Conservation (phyloP, 2,888 invertebrate species). For the Orthosia incerta region DNA sequence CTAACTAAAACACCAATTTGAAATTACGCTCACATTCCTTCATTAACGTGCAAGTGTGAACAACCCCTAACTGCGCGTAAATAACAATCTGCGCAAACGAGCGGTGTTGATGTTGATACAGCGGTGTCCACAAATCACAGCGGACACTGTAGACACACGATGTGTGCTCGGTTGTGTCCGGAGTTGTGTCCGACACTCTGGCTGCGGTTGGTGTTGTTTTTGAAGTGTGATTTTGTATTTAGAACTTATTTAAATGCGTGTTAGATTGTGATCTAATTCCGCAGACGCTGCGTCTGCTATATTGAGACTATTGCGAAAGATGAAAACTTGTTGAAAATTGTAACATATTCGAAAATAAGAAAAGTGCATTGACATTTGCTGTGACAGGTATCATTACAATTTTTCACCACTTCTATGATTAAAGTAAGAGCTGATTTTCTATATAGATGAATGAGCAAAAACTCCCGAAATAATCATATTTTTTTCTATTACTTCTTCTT, state of each 20-base stretch:
- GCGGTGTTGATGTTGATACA: constrained; percentile 75
- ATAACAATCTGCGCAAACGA: constrained; percentile 83
- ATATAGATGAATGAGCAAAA: background rate
- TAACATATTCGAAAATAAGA: too few species aligned
- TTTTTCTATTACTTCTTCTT: too few species aligned
- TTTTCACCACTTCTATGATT: too few species aligned
- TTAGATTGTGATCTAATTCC: background rate
- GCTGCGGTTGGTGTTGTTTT: constrained; percentile 20
- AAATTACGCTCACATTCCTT: constrained; percentile 48
- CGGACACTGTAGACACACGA: constrained; percentile 55
- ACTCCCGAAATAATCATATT: background rate
- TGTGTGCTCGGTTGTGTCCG: constrained; percentile 61
- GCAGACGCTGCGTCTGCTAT: too few species aligned
- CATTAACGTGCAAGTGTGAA: constrained; percentile 52
- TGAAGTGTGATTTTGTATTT: background rate
- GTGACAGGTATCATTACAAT: background rate
- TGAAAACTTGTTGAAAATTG: too few species aligned
- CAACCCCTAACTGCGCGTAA: constrained; percentile 67
- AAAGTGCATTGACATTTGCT: too few species aligned
- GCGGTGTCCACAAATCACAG: constrained; percentile 70
- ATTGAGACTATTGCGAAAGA: too few species aligned
- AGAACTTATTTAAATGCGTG: background rate
- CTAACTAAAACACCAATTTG: constrained; percentile 14
- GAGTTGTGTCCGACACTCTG: constrained; percentile 45
- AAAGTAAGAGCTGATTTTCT: too few species aligned